Percentiles rank a stretch among this genome's conserved stretches.
These are phyloP conservation scores for Luidia sarsii DNA, from an alignment of 53 echinoderm and acorn worm genomes.

Conservation along the genomic window DNA sequence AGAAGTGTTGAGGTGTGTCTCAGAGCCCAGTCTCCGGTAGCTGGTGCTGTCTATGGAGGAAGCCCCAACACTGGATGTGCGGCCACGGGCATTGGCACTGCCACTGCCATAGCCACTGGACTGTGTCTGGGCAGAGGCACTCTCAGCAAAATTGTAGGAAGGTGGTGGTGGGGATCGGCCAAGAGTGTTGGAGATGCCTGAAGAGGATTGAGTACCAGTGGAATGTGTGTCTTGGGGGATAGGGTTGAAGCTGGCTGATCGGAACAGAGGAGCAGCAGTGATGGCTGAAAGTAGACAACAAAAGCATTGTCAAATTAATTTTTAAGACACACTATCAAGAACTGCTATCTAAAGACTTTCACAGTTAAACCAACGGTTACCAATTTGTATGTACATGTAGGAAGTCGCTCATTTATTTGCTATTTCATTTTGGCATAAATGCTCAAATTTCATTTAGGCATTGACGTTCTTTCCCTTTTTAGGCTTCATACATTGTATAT, in stretches of 20 bases:
- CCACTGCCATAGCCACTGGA: slow-evolving; percentile 40
- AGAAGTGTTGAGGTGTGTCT: background rate
- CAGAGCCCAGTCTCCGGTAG: slow-evolving; percentile 14
- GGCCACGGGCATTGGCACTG: slow-evolving; percentile 25
- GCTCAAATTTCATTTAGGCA: too few relatives aligned
- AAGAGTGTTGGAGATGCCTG: slow-evolving; percentile 32
- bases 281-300: slow-evolving; percentile 61
- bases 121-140: slow-evolving; percentile 42
- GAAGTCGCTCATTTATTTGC: too few relatives aligned
- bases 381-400: too few relatives aligned
- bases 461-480: too few relatives aligned
- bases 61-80: slow-evolving; percentile 18
- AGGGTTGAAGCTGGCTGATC: slow-evolving; percentile 53
- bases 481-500: too few relatives aligned
- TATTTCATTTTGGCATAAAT: too few relatives aligned
- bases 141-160: slow-evolving; percentile 45
- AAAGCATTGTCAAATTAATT: too few relatives aligned
- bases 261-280: slow-evolving; percentile 57
- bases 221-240: slow-evolving; percentile 49
- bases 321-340: too few relatives aligned
- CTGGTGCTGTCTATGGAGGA: slow-evolving; percentile 30
- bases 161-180: slow-evolving; percentile 41
- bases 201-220: slow-evolving; percentile 13
- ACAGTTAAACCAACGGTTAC: too few relatives aligned
- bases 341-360: too few relatives aligned